Base-by-base conservation (phyloP, 2,888 invertebrate genomes). In the Phalera bucephala region DNA sequence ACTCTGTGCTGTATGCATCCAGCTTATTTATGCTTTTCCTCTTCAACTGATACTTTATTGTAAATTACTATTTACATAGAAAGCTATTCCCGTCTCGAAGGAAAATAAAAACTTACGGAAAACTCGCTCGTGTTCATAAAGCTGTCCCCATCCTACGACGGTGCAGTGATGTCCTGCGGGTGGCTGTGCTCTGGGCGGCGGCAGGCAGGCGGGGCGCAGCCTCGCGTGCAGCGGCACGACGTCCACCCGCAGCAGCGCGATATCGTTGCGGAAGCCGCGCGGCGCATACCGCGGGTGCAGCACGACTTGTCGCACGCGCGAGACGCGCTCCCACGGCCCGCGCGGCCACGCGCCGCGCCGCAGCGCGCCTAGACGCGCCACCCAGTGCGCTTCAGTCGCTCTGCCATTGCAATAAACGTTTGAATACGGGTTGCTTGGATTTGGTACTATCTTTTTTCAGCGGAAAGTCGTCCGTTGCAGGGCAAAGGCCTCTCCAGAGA, bases 61-160 rank as follows among this genome's bases (percentile, higher is more conserved):
- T n/a, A n/a, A n/a, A n/a, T n/a, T n/a, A n/a, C n/a, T n/a, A n/a
- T n/a, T n/a, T n/a, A n/a, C n/a, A n/a, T n/a, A n/a, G n/a, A n/a
- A n/a, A n/a, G n/a, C n/a, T n/a, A n/a, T n/a, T n/a, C n/a, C n/a
- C n/a, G n/a, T n/a, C n/a, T n/a, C n/a, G n/a, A n/a, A n/a, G n/a
- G n/a, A n/a, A n/a, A n/a, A n/a, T n/a, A n/a, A n/a, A n/a, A 22
- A 78, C 95, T 94, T 84, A 95, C 95, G 95, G 72, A 95, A 95
- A 37, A 95, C 93, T 42, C 94, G 87, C 34, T 95, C 95, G 42
- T 94, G 93, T 80, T 95, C 95, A 60, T 93, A 94, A 0, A 95
- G 88, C 67, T 95, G 95, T 15, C 95, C 95, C 95, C 95, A 95
- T 3, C 95, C 95, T 8, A 95, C 92, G 10, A 95, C 94, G 0